Conservation (phyloP, 2,113 vertebrate species). For the Microcebus murinus region DNA sequence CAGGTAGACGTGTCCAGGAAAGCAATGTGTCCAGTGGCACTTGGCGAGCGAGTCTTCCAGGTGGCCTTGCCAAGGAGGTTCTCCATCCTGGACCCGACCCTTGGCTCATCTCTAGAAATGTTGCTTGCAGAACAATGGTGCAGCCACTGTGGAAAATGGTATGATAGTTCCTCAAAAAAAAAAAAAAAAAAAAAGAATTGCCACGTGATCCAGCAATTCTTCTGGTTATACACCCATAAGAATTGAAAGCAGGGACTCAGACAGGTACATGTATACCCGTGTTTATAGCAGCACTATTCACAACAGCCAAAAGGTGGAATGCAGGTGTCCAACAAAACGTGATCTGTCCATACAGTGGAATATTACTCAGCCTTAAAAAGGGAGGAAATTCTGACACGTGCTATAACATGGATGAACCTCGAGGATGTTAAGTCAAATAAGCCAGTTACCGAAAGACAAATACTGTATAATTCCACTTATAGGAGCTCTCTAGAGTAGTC, state of each 20-base stretch:
- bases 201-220: neutral
- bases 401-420: neutral
- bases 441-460: neutral
- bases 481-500: neutral
- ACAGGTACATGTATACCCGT: too few species aligned
- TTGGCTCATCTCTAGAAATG: neutral
- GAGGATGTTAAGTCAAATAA: neutral
- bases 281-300: neutral
- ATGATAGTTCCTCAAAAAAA: neutral
- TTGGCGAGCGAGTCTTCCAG: neutral
- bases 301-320: too few species aligned
- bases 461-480: neutral
- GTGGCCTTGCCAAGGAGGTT: neutral
- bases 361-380: neutral
- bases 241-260: too few species aligned
- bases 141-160: neutral
- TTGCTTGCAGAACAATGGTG: neutral
- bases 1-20: neutral
- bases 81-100: neutral
- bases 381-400: neutral
- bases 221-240: neutral
- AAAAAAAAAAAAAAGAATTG: neutral
- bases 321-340: neutral
- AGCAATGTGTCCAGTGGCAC: neutral
- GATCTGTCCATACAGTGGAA: neutral